Conservation (phyloP, 1,140 invertebrate genomes). For the Carposina sasakii region DNA sequence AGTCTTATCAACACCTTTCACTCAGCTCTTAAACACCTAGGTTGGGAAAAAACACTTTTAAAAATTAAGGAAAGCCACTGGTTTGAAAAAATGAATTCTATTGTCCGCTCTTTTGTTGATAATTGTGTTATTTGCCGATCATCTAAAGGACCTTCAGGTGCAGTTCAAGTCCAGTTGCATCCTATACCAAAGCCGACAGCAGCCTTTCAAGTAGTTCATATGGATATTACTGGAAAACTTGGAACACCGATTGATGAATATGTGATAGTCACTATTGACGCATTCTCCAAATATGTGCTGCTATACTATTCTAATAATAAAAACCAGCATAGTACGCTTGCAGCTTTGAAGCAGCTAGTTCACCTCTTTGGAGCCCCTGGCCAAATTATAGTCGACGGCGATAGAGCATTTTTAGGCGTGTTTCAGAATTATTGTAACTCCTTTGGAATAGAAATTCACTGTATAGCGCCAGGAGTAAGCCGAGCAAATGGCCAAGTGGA, state of each 20-base stretch:
- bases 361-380: conserved; percentile 8
- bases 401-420: conserved; percentile 5
- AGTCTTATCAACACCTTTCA: conserved; percentile 19
- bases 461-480: conserved; percentile 7
- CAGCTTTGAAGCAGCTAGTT: conserved; percentile 8
- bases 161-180: conserved; percentile 7
- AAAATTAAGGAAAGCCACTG: conserved; percentile 8
- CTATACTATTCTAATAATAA: conserved; percentile 5
- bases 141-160: conserved; percentile 6
- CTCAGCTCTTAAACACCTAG: conserved; percentile 18
- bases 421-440: conserved; percentile 7
- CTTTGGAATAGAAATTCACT: conserved; percentile 4
- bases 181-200: conserved; percentile 3
- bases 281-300: conserved; percentile 3
- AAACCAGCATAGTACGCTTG: neutral
- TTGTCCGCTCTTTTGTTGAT: conserved; percentile 3
- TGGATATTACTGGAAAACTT: conserved; percentile 11
- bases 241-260: conserved; percentile 7
- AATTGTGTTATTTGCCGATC: conserved; percentile 12
- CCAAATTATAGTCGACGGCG: conserved; percentile 8
- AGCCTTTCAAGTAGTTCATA: conserved; percentile 8
- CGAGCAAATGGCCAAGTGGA: conserved; percentile 9
- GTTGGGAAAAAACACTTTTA: conserved; percentile 19
- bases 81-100: conserved; percentile 7
- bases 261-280: conserved; percentile 9